Evolutionary conservation across 2,888 invertebrate species (phyloP).

Genomic region (Crocallis elinguaria): DNA sequence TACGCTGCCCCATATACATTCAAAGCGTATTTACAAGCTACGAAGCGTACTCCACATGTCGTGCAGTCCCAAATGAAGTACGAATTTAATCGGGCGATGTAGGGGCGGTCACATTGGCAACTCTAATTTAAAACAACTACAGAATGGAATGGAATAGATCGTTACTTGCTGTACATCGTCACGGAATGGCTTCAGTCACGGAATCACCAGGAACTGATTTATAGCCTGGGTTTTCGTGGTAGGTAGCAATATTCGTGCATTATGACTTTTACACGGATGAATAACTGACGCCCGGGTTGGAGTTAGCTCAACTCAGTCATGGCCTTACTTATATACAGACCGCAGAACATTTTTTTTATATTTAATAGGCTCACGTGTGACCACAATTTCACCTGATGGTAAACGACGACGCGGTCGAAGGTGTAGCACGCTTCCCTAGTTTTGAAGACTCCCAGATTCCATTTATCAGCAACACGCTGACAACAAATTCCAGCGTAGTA

Average conservation of each 20-base stretch:
- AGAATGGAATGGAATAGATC: slow-evolving; percentile 25
- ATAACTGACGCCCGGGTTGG: background rate
- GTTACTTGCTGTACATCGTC: slow-evolving; percentile 19
- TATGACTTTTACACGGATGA: slow-evolving; percentile 16
- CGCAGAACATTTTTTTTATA: too few species aligned
- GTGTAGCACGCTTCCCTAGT: too few species aligned
- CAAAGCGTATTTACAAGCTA: background rate
- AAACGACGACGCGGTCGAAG: too few species aligned
- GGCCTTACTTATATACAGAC: too few species aligned
- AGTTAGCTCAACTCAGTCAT: too few species aligned
- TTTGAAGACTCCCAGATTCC: too few species aligned
- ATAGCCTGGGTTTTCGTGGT: slow-evolving; percentile 38
- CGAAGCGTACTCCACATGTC: slow-evolving; percentile 1
- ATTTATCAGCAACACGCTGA: too few species aligned
- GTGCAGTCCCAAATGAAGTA: slow-evolving; percentile 17
- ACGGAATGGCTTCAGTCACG: slow-evolving; percentile 36
- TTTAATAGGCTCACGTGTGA: too few species aligned
- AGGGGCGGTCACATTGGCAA: slow-evolving; percentile 15
- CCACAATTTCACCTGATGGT: too few species aligned
- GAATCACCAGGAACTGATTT: slow-evolving; percentile 41
- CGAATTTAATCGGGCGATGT: slow-evolving; percentile 21
- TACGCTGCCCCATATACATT: too few species aligned
- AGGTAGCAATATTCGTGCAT: slow-evolving; percentile 34
- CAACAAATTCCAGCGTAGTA: too few species aligned
- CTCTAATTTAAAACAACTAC: slow-evolving; percentile 27